Evolutionary conservation across 2,113 vertebrate genomes (phyloP), one percentile per base, ranked within the genome.

Genomic region (Ptilorrhoa leucosticta): DNA sequence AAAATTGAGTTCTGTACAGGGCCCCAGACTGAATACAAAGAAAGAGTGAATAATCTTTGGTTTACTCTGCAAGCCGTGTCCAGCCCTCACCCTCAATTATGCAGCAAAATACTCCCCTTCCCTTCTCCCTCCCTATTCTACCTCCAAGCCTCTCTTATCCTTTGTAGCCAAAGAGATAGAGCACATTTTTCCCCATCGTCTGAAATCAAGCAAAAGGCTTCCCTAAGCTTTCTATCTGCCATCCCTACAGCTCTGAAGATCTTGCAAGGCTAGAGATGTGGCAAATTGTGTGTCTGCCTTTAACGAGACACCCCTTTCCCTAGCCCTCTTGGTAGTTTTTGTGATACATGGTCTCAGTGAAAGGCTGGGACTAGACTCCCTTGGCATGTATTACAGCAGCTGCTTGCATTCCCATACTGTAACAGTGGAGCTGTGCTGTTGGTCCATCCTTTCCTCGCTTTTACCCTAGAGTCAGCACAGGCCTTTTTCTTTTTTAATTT

Each of bases 341-440:
- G n/a, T 82, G 9, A 0, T 48, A 11, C 6, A 0, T 27, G 22
- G 8, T 42, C 56, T 81, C 68, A 39, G 2, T 8, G 2, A 39
- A 64, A 30, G 15, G 9, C 47, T 68, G 54, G 31, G 21, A 39
- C 35, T 17, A 20, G 33, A 24, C 35, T 66, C 15, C 30, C 37
- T n/a, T 42, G 71, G 27, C 23, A 7, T 17, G 5, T 26, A 20
- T 35, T 48, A 45, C 45, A 70, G 53, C 14, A 83, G n/a, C 47
- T 88, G 30, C n/a, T 30, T 93, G 47, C 44, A 66, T 42, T 45
- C 26, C 33, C 27, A 5, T 73, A 20, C 40, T 28, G 0, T 33
- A 51, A 22, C 27, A 30, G 40, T 47, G 54, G 53, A 81, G 45
- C 20, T 71, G 35, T 44, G 13, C 33, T 84, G 24, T 44, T 66